These are phyloP conservation scores for Drosophila micromelanica DNA, from an alignment of 1,140 invertebrate species.

Conservation along the genomic window DNA sequence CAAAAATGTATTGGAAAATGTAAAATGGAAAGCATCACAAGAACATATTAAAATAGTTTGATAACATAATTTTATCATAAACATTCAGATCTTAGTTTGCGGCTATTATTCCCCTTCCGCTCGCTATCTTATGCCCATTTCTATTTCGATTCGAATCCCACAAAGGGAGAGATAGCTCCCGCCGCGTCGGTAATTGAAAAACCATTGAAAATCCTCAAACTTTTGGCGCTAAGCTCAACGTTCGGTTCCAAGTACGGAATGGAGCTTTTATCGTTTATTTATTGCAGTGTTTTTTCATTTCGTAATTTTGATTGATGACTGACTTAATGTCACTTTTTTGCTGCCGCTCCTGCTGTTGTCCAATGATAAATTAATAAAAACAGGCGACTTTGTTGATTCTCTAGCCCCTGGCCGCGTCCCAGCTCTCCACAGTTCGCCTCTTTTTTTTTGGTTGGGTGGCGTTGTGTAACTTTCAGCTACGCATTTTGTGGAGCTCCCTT, in stretches of 20 bases:
- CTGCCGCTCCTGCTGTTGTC: constrained; percentile 8
- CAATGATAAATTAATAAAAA: constrained; percentile 81
- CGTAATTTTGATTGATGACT: constrained; percentile 84
- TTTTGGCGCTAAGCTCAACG: neutral
- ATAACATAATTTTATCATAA: too few species aligned
- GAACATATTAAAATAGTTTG: too few species aligned
- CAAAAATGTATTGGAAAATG: too few species aligned
- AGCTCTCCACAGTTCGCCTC: neutral
- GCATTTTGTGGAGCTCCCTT: constrained; percentile 45
- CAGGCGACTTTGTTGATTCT: constrained; percentile 44
- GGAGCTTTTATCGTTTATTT: constrained; percentile 69
- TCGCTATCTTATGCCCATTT: neutral
- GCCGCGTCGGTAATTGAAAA: constrained; percentile 30
- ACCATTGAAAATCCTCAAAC: constrained; percentile 25
- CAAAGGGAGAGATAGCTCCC: neutral
- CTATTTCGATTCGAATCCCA: neutral
- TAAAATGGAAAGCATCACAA: too few species aligned
- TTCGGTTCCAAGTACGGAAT: constrained; percentile 18
- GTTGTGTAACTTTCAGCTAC: constrained; percentile 51
- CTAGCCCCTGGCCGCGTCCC: constrained; percentile 2
- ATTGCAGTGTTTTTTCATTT: constrained; percentile 69
- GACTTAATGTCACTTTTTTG: constrained; percentile 73
- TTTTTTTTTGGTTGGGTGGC: too few species aligned
- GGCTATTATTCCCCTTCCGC: too few species aligned
- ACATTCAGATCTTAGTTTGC: too few species aligned